phyloP scores from a whole-genome alignment of 2,113 vertebrate species.

The Scopus umbretta region DNA sequence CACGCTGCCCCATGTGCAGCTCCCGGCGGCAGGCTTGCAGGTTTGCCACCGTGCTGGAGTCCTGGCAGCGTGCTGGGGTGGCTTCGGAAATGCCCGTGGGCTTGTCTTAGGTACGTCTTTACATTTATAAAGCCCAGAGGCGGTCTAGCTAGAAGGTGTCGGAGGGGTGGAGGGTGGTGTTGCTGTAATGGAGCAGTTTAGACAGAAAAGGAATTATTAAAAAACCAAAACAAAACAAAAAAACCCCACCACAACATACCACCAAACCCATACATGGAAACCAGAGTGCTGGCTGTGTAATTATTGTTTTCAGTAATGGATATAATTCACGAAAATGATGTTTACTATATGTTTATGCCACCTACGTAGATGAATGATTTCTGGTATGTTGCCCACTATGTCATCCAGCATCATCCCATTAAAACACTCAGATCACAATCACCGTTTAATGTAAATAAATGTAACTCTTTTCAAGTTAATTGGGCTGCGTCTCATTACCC shows the following conservation, averaged over 20 bases:
- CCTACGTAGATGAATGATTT: not conserved
- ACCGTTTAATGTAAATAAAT: not conserved
- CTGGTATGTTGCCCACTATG: not conserved
- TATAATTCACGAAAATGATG: not conserved
- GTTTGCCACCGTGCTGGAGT: not conserved
- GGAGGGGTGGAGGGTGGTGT: not conserved
- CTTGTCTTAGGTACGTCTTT: not conserved
- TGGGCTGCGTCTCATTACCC: not conserved
- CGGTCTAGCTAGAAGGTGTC: not conserved
- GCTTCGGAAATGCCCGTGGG: not conserved
- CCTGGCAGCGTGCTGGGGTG: not conserved
- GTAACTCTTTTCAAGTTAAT: not conserved
- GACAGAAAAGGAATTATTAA: not conserved
- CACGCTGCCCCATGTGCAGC: not conserved
- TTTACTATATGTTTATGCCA: not conserved
- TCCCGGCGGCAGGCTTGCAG: not conserved
- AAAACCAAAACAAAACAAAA: not conserved
- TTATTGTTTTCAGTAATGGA: not conserved
- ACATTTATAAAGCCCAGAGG: not conserved
- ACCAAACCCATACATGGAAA: not conserved
- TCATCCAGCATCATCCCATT: not conserved
- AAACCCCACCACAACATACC: no score
- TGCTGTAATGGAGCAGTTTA: not conserved
- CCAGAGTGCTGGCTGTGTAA: not conserved
- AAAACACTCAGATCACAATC: not conserved